A percentile compares a stretch with the other conserved stretches of the same genome.
These are phyloP conservation scores for Cuniculus paca DNA, from an alignment of 2,797 vertebrate species.

Conservation along the genomic window DNA sequence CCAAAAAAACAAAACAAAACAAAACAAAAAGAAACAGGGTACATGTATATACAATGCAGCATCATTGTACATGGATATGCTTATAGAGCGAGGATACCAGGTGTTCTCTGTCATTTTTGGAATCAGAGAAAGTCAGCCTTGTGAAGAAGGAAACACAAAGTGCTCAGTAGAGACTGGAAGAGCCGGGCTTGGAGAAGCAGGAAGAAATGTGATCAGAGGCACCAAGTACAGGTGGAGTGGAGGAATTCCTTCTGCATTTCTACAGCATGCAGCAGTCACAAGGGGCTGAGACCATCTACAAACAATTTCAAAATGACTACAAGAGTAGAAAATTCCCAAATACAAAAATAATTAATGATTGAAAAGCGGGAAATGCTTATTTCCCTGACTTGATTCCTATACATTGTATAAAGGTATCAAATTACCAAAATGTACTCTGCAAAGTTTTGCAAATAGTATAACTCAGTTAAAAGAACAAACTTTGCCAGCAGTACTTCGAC, in stretches of 20 bases:
- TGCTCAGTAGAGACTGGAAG: neutral
- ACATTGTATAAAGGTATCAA: neutral
- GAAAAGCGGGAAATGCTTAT: neutral
- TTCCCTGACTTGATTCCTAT: neutral
- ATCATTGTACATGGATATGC: no score
- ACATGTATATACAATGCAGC: no score
- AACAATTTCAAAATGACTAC: no score
- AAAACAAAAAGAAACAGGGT: no score
- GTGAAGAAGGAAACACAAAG: neutral
- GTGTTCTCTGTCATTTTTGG: neutral
- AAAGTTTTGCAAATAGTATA: no score
- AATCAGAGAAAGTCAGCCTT: neutral
- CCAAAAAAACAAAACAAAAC: no score
- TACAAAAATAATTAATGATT: neutral
- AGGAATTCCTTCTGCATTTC: neutral
- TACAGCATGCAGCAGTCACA: accelerated
- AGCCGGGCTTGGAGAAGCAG: neutral
- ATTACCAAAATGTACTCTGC: neutral
- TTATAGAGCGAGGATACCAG: neutral
- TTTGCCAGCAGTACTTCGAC: neutral
- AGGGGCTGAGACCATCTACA: no score
- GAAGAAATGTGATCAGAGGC: neutral
- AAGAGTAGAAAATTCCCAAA: neutral
- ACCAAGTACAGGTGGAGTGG: neutral
- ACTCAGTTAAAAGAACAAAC: neutral